phyloP scores from a whole-genome alignment of 2,888 invertebrate species.

The Sialis fuliginosa region DNA sequence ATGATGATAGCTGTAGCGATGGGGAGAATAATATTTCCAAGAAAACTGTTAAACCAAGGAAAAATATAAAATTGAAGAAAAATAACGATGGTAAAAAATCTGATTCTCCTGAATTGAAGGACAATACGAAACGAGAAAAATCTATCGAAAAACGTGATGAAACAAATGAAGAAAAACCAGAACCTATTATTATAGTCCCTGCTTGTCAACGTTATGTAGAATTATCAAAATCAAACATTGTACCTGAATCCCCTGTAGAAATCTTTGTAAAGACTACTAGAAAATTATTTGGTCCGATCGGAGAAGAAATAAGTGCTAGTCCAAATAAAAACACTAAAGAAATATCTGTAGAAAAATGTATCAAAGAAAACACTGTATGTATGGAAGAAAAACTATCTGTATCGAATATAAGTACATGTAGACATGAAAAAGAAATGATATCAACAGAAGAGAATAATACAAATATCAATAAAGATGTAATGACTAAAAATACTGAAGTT shows the following conservation, averaged over 20 bases:
- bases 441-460: not conserved
- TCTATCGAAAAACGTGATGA: too few species aligned
- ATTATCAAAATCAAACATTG: slow-evolving; percentile 8
- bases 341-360: slow-evolving; percentile 19
- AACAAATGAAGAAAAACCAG: slow-evolving; percentile 6
- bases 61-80: not conserved
- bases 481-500: not conserved
- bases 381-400: not conserved
- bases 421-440: not conserved
- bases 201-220: slow-evolving; percentile 8
- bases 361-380: not conserved
- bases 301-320: slow-evolving; percentile 27
- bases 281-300: slow-evolving; percentile 59
- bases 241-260: slow-evolving; percentile 27
- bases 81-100: too few species aligned
- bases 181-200: slow-evolving; percentile 8
- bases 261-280: slow-evolving; percentile 66
- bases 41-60: not conserved
- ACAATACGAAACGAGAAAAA: too few species aligned
- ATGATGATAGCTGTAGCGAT: slow-evolving; percentile 3
- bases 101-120: too few species aligned
- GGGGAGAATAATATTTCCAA: slow-evolving; percentile 3
- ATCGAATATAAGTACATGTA: not conserved
- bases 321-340: too few species aligned
- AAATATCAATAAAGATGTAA: not conserved